These are phyloP conservation scores for Emydura subglobosa DNA, from an alignment of 2,113 vertebrate genomes.

Conservation along the genomic window DNA sequence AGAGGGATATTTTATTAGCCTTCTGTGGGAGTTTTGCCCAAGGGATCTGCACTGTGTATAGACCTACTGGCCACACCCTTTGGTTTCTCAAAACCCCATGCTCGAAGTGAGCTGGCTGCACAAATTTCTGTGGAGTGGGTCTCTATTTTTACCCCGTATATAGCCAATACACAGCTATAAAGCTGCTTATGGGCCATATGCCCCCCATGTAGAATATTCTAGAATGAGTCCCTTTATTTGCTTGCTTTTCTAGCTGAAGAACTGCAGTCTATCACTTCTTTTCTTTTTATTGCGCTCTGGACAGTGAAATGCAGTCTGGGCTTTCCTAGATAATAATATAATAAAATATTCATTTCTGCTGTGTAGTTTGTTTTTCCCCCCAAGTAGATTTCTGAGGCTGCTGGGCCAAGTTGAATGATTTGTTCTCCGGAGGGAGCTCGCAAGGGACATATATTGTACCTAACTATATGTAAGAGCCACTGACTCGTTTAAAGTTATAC, in stretches of 20 bases:
- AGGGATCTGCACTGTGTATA: not conserved
- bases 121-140: not conserved
- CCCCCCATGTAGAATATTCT: not conserved
- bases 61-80: not conserved
- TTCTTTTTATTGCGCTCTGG: not conserved
- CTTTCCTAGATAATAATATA: slow-evolving; percentile 1
- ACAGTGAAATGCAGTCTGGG: not conserved
- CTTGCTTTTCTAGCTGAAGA: not conserved
- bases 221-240: not conserved
- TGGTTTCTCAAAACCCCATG: not conserved
- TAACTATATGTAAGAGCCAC: slow-evolving; percentile 12
- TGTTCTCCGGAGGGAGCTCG: not conserved
- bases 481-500: slow-evolving; percentile 14
- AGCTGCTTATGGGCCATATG: not conserved
- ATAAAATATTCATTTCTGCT: slow-evolving; percentile 3
- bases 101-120: not conserved
- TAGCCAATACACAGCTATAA: not conserved
- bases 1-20: not conserved
- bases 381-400: slow-evolving; percentile 12
- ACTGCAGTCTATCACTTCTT: not conserved
- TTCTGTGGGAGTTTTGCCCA: not conserved
- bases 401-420: slow-evolving; percentile 17
- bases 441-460: not conserved
- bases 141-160: not conserved
- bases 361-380: not conserved